Base-by-base conservation (phyloP, 2,888 invertebrate species). In the Drepanosiphum platanoidis region DNA sequence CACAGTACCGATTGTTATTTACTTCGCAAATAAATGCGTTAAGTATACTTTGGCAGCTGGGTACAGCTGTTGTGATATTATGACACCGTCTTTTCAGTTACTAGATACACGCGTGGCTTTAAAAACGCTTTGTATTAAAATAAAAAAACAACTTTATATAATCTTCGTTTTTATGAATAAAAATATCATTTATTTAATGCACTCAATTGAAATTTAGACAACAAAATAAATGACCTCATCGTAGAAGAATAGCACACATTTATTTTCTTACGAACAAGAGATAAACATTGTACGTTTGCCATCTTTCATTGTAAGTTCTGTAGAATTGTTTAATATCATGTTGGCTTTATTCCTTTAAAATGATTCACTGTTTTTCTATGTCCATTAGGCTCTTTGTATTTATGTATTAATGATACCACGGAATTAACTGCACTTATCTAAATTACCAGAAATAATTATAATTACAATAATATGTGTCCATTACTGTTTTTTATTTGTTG, bases 371-470 rank as follows among this genome's bases (percentile, higher is more conserved):
- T 58, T 61, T 71, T 58, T 36, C 58, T n/a, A 61, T 61, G 81
- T 61, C 81, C 30, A 61, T 81, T 71, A 71, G 58, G 8, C 18
- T 81, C 70, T 71, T 71, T 39, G 61, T 79, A 68, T 68, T 66
- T 66, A 64, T 64, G 39, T 64, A 39, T 68, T 52, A 36, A 52
- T 32, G 22, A 34, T 68, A 66, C 68, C 22, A 58, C n/a, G 30
- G 36, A 80, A 71, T 52, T 80, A 71, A 71, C 58, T 71, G 22
- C 18, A 7, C 52, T 58, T 70, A 39, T 81, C 22, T 71, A 22
- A 15, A 61, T 81, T 42, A 30, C 7, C 39, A 81, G 58, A 71
- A 71, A 58, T 81, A 81, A 58, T 70, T 27, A 27, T 71, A 36
- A 8, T 0, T 64, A 36, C 8, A n/a, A n/a, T n/a, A n/a, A n/a